Evolutionary conservation across 2,888 invertebrate species (phyloP).

Genomic region (Drosophila ustulata): DNA sequence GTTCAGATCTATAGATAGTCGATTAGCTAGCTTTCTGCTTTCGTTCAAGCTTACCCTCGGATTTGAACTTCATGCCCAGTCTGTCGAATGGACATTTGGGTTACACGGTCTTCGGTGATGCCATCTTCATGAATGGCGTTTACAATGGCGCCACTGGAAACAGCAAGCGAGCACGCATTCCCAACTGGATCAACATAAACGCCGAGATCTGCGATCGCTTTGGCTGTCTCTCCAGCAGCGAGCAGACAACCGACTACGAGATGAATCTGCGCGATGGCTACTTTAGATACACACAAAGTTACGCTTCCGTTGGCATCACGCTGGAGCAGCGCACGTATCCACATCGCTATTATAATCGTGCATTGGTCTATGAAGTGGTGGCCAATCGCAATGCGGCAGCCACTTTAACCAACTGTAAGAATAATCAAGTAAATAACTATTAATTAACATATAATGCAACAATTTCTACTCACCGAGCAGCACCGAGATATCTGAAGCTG

Average conservation of each 20-base stretch:
- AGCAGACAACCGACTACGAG: constrained; percentile 50
- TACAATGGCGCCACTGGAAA: constrained; percentile 87
- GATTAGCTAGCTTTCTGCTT: background rate
- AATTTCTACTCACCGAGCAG: constrained; percentile 37
- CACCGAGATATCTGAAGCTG: constrained; percentile 55
- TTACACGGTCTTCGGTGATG: constrained; percentile 87
- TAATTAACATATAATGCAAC: background rate
- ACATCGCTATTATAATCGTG: constrained; percentile 84
- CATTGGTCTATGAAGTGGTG: constrained; percentile 83
- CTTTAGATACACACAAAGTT: constrained; percentile 47
- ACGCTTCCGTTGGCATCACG: constrained; percentile 39
- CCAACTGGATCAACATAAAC: constrained; percentile 87
- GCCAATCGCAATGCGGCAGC: constrained; percentile 35
- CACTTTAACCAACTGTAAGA: constrained; percentile 33
- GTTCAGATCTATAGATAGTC: background rate
- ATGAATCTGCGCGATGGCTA: constrained; percentile 65
- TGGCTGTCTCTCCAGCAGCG: constrained; percentile 48
- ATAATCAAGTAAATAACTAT: background rate
- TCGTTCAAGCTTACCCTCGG: constrained; percentile 86
- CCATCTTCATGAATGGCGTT: constrained; percentile 87
- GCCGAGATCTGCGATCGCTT: constrained; percentile 56
- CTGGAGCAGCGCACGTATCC: constrained; percentile 81
- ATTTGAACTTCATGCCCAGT: constrained; percentile 87
- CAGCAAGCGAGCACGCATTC: constrained; percentile 87
- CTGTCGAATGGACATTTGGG: constrained; percentile 88